A percentile compares a stretch with the other conserved stretches of the same genome.
These are phyloP conservation scores for Brassicogethes aeneus DNA, from an alignment of 2,888 invertebrate genomes.

Conservation along the genomic window DNA sequence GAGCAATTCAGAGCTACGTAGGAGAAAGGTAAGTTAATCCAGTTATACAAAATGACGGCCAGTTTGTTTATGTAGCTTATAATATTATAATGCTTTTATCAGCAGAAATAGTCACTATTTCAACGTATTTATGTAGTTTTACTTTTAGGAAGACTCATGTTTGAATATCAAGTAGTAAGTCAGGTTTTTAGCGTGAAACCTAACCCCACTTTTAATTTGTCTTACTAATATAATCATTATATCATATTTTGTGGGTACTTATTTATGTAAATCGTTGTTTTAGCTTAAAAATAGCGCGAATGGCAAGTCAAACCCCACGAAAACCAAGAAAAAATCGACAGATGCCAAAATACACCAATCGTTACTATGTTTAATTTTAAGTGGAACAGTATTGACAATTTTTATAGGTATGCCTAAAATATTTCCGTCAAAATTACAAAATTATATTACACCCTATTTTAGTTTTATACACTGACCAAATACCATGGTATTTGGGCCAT, in stretches of 20 bases:
- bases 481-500: conserved; percentile 41
- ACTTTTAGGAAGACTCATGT: not conserved
- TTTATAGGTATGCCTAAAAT: conserved; percentile 32
- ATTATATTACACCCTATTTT: conserved; percentile 14
- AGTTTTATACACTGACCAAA: conserved; percentile 51
- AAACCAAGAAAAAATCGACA: conserved; percentile 26
- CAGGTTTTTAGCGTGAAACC: not conserved
- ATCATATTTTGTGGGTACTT: no score
- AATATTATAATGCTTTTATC: no score
- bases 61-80: no score
- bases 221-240: no score
- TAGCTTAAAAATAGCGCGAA: conserved; percentile 27
- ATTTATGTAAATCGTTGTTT: no score
- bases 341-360: conserved; percentile 31
- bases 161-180: not conserved
- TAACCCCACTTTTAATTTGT: no score
- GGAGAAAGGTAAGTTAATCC: conserved; percentile 26
- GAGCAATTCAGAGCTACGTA: conserved; percentile 21
- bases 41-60: conserved; percentile 5
- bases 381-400: conserved; percentile 34
- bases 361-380: conserved; percentile 35
- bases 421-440: not conserved
- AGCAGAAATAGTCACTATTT: no score
- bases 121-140: conserved; percentile 7
- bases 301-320: conserved; percentile 18